Conservation (phyloP, 2,113 vertebrate species). For the Puntigrus tetrazona region DNA sequence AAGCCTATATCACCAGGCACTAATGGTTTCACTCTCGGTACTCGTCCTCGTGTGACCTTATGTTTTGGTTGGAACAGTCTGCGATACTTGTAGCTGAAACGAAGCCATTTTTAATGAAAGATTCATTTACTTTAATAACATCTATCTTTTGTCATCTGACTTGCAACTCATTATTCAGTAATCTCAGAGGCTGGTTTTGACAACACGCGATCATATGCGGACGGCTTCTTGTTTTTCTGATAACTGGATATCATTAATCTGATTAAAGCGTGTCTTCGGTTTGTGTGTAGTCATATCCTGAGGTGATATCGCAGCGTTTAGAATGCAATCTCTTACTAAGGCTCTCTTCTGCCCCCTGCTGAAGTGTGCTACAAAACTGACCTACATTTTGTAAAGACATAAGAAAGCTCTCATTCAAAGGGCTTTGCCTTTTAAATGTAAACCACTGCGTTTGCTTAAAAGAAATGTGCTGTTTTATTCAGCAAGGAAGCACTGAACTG, state of each 20-base stretch:
- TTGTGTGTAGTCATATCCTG: not conserved
- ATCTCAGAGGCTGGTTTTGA: not conserved
- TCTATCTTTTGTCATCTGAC: slow-evolving; percentile 9
- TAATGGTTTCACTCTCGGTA: not conserved
- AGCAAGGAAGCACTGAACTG: not conserved
- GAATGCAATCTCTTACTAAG: not conserved
- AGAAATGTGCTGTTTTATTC: not conserved
- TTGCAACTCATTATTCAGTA: not conserved
- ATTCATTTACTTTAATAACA: not conserved
- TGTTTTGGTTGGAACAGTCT: not conserved
- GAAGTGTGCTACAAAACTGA: not conserved
- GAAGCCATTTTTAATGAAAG: not conserved
- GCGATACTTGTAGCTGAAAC: not conserved
- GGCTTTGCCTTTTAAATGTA: not conserved
- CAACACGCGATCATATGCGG: not conserved
- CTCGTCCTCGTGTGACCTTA: not conserved
- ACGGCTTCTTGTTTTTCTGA: slow-evolving; percentile 17
- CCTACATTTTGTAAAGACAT: not conserved
- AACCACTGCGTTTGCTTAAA: not conserved
- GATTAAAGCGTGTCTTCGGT: not conserved
- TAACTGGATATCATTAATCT: slow-evolving; percentile 29
- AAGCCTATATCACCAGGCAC: not conserved
- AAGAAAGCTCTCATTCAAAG: not conserved
- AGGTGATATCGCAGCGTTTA: not conserved
- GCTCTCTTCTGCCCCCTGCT: slow-evolving; percentile 47